Evolutionary conservation across 2,113 vertebrate genomes (phyloP).

Genomic region (Tachysurus vachellii): DNA sequence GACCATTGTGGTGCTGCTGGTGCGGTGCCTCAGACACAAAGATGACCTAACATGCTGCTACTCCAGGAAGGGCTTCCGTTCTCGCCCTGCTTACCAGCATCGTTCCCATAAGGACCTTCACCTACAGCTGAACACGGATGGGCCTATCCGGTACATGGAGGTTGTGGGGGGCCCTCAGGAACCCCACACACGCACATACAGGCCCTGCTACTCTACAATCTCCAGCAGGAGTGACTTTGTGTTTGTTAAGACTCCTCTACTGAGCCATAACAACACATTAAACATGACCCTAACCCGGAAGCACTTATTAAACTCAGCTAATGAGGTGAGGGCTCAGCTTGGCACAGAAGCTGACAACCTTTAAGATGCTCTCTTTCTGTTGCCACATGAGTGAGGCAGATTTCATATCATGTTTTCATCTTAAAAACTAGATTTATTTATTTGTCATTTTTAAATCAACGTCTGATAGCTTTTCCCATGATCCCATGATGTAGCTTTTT

Average conservation of each 20-base stretch:
- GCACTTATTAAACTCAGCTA: constrained; percentile 75
- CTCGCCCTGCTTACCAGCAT: constrained; percentile 72
- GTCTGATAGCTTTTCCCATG: not conserved
- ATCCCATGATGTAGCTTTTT: not conserved
- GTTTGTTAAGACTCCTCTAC: constrained; percentile 86
- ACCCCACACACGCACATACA: constrained; percentile 78
- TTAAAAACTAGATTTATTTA: constrained; percentile 10
- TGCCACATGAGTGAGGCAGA: not conserved
- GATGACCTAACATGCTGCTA: constrained; percentile 74
- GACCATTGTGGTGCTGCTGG: constrained; percentile 74
- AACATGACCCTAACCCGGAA: constrained; percentile 79
- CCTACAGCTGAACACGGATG: constrained; percentile 84
- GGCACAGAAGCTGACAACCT: constrained; percentile 1
- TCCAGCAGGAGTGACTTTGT: constrained; percentile 88
- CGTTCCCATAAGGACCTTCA: constrained; percentile 79
- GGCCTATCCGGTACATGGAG: constrained; percentile 88
- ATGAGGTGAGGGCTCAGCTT: constrained; percentile 70
- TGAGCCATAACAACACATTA: constrained; percentile 79
- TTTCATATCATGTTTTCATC: not conserved
- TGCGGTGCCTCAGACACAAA: constrained; percentile 75
- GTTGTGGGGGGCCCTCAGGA: constrained; percentile 81
- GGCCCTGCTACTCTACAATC: constrained; percentile 83
- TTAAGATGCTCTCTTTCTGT: not conserved
- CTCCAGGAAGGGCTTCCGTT: constrained; percentile 72
- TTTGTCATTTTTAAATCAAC: not conserved